Base-by-base conservation (phyloP, 1,140 invertebrate genomes). In the Pachyrhynchus sulphureomaculatus region DNA sequence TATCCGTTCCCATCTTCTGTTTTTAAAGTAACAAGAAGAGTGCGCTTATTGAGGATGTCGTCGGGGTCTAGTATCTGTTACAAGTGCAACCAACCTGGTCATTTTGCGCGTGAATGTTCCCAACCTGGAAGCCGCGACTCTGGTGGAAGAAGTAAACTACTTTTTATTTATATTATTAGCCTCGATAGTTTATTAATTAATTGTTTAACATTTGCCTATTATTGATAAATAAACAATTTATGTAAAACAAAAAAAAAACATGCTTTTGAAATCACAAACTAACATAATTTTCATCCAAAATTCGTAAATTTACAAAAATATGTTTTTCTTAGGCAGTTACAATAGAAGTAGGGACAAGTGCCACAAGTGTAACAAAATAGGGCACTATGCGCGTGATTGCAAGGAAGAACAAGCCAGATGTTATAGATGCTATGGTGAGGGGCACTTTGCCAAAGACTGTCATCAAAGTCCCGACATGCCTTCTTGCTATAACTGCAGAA, bases 361-460 rank as follows among this genome's bases (percentile, higher is more conserved):
- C 81, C 96, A 92, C 86, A 96, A 95, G 80, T 98, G 94, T 80
- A 96, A 96, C 80, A 85, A 91, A 77, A 87, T 88, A 73, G 94
- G 93, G 37, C 93, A 96, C 78, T 95, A 95, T 76, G 93, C 93
- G 66, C 86, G 93, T 64, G 91, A 95, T 68, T 96, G 93, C 82
- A 91, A 91, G 75, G 90, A 93, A 76, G 88, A 89, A 69, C 86
- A 87, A 52, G 87, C 92, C 74, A 83, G 89, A 65, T 94, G 91
- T 80, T 93, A 93, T 77, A 88, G 90, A 66, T 91, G 89, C 80
- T 88, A 86, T 73, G 86, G 86, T 53, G 87, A 88, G 70, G 92
- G 91, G 60, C 92, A 95, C 78, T 93, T 94, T 80, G 91, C 92
- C 56, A 90, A 90, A 78, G 91, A 94, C 76, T 95, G 92, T 79